phyloP scores from a whole-genome alignment of 2,113 vertebrate species.

The Tragelaphus buxtoni region DNA sequence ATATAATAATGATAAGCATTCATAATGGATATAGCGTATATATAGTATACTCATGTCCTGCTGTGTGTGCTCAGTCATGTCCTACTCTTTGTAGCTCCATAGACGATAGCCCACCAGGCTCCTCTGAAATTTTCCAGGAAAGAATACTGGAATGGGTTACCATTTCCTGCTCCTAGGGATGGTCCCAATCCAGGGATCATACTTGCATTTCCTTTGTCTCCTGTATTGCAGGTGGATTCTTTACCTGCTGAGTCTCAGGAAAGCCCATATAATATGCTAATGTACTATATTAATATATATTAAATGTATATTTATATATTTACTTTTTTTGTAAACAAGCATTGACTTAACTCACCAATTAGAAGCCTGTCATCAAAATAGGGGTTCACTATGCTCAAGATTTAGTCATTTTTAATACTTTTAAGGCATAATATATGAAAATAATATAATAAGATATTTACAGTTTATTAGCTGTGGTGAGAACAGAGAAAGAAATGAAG shows the following conservation, averaged over 20 bases:
- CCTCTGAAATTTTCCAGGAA: neutral
- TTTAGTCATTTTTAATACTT: neutral
- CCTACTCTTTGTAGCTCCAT: neutral
- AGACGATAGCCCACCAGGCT: neutral
- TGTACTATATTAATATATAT: neutral
- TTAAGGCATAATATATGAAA: neutral
- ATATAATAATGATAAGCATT: neutral
- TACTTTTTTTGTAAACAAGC: neutral
- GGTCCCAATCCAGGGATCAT: neutral
- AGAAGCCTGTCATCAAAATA: neutral
- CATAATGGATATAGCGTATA: neutral
- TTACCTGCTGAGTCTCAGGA: neutral
- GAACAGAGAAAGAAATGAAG: constrained; percentile 3
- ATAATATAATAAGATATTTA: neutral
- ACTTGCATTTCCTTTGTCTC: neutral
- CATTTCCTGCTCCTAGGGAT: neutral
- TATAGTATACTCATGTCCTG: neutral
- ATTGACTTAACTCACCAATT: neutral
- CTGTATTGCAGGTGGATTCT: neutral
- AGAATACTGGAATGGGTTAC: neutral
- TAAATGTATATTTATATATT: neutral
- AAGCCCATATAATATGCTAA: neutral
- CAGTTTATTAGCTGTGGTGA: neutral
- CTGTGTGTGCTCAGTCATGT: neutral
- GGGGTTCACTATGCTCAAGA: neutral